A percentile compares a stretch with the other conserved stretches of the same genome.
Conservation (phyloP, 2,797 vertebrate species). For the Ambastaia sidthimunki region DNA sequence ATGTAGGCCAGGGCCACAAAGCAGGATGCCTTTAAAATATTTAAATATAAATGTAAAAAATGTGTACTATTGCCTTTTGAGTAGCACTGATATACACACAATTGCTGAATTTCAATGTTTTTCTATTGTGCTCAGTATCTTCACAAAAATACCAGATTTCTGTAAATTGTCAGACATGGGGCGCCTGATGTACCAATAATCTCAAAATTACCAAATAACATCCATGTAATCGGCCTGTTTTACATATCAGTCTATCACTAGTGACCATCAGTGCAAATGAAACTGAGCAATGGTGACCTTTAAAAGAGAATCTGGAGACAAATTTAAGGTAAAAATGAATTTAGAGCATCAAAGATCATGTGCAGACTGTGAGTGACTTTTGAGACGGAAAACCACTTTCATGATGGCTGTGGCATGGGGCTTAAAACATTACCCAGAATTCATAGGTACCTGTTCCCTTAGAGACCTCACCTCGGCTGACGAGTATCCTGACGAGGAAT, state of each 20-base stretch:
- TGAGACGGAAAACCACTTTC: neutral
- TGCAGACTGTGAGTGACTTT: constrained; percentile 10
- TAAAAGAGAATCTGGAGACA: constrained; percentile 2
- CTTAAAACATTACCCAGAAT: constrained; percentile 40
- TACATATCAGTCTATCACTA: neutral
- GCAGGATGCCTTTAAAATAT: neutral
- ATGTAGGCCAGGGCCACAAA: neutral
- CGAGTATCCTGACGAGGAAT: constrained; percentile 96
- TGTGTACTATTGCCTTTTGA: neutral
- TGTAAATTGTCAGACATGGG: neutral
- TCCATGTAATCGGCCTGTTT: neutral
- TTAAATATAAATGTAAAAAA: neutral
- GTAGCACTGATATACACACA: neutral
- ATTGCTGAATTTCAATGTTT: neutral
- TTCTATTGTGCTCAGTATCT: neutral
- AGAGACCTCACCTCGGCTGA: constrained; percentile 92
- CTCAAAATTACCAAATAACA: neutral
- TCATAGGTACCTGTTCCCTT: constrained; percentile 60
- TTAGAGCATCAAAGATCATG: neutral
- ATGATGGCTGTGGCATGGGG: constrained; percentile 31
- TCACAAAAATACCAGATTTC: neutral
- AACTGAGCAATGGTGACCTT: constrained; percentile 13
- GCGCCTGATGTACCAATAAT: neutral
- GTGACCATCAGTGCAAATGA: neutral
- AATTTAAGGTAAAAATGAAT: neutral